A percentile compares a stretch with the other conserved stretches of the same genome.
These are phyloP conservation scores for Elegia similella DNA, from an alignment of 2,888 invertebrate species.

Conservation along the genomic window DNA sequence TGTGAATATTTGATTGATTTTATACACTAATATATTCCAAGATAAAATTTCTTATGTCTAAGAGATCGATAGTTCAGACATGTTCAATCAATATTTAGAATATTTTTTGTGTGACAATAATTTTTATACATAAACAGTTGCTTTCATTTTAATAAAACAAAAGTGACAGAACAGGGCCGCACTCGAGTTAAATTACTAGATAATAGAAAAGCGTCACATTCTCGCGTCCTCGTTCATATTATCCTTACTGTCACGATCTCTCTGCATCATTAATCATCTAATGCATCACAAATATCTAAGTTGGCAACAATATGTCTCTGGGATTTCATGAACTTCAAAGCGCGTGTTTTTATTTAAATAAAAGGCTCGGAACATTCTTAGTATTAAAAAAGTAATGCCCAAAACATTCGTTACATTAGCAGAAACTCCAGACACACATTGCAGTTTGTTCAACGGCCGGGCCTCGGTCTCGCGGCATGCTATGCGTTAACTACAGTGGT, in stretches of 20 bases:
- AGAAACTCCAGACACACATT: conserved; percentile 51
- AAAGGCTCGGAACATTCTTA: conserved; percentile 3
- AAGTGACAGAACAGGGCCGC: conserved; percentile 54
- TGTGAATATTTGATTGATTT: conserved; percentile 12
- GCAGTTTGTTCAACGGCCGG: conserved; percentile 35
- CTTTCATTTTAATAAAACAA: conserved; percentile 22
- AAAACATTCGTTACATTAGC: conserved; percentile 16
- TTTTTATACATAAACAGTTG: conserved; percentile 24
- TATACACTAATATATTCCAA: conserved; percentile 28
- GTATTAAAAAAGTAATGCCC: conserved; percentile 9
- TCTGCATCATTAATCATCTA: conserved; percentile 33
- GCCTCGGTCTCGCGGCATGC: not conserved
- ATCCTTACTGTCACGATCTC: conserved; percentile 50
- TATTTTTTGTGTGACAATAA: not conserved
- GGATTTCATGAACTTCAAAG: conserved; percentile 29
- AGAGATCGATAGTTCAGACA: conserved; percentile 41
- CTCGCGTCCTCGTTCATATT: conserved; percentile 58
- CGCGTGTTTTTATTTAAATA: conserved; percentile 7
- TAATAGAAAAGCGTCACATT: conserved; percentile 71
- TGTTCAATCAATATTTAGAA: conserved; percentile 21
- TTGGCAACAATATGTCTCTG: conserved; percentile 53
- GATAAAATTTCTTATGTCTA: conserved; percentile 46
- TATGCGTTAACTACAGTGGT: not conserved
- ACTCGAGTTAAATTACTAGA: conserved; percentile 46
- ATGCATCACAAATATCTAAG: conserved; percentile 43